phyloP scores from a whole-genome alignment of 1,140 invertebrate genomes.

The Chlorops oryzae region DNA sequence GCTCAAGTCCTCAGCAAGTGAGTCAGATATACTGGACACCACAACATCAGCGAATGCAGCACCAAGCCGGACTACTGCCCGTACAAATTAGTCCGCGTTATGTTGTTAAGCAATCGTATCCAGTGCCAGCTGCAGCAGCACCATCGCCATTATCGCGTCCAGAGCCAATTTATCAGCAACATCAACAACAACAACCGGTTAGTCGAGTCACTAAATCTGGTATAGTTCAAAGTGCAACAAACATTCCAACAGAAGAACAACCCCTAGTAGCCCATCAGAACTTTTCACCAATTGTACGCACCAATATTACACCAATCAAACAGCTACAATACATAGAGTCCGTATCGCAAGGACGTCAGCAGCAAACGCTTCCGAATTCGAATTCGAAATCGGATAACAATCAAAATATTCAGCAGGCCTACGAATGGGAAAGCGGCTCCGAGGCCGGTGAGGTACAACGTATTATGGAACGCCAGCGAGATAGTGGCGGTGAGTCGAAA shows the following conservation, averaged over 20 bases:
- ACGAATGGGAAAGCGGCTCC: slow-evolving; percentile 58
- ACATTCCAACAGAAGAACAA: background rate
- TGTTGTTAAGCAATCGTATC: slow-evolving; percentile 17
- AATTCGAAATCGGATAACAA: background rate
- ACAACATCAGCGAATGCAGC: slow-evolving; percentile 20
- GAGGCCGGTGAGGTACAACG: slow-evolving; percentile 59
- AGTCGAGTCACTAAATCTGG: background rate
- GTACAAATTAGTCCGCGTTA: slow-evolving; percentile 23
- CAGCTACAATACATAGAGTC: no score
- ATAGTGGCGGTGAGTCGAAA: slow-evolving; percentile 30
- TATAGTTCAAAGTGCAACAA: slow-evolving; percentile 3
- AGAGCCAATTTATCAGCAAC: slow-evolving; percentile 14
- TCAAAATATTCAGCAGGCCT: slow-evolving; percentile 23
- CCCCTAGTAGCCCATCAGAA: slow-evolving; percentile 9
- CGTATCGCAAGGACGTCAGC: slow-evolving; percentile 13
- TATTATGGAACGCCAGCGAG: slow-evolving; percentile 52
- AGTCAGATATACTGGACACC: slow-evolving; percentile 42
- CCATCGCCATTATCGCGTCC: slow-evolving; percentile 4
- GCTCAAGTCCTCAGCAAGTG: slow-evolving; percentile 21
- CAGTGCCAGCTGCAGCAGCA: slow-evolving; percentile 16
- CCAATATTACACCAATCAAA: slow-evolving; percentile 11
- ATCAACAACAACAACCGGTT: slow-evolving; percentile 8
- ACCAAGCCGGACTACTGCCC: slow-evolving; percentile 16
- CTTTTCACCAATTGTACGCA: slow-evolving; percentile 13
- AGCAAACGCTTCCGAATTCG: slow-evolving; percentile 3